Percentiles rank a stretch among this genome's conserved stretches.
Evolutionary conservation across 2,797 vertebrate species (phyloP).

Genomic region (Liasis olivaceus): DNA sequence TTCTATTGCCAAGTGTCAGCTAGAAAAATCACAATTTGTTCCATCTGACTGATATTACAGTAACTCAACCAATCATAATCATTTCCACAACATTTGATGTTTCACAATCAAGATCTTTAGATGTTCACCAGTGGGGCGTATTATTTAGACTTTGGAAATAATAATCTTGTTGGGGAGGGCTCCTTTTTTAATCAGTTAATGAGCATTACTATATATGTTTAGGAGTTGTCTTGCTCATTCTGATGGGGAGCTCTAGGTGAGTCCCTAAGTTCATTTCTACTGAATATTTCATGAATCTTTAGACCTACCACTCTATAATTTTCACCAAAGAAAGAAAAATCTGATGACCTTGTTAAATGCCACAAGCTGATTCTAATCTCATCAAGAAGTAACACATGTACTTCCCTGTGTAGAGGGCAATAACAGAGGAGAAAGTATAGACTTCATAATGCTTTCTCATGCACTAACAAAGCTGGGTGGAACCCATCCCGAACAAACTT

Average conservation of each 20-base stretch:
- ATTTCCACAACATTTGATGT: background rate
- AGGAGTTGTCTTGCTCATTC: background rate
- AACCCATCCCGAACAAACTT: constrained; percentile 41
- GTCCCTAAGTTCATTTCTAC: background rate
- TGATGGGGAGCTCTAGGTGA: background rate
- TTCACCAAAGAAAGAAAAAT: constrained; percentile 10
- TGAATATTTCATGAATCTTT: background rate
- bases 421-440: background rate
- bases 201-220: background rate
- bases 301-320: background rate
- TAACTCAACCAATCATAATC: background rate
- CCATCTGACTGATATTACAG: background rate
- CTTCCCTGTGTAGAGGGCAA: constrained; percentile 25
- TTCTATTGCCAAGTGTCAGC: background rate
- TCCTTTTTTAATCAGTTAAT: background rate
- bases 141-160: background rate
- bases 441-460: constrained; percentile 23
- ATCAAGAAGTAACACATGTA: background rate
- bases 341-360: constrained; percentile 8
- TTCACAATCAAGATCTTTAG: background rate
- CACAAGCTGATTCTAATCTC: background rate
- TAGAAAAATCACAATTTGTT: background rate
- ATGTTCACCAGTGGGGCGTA: background rate
- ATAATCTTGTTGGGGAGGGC: background rate
- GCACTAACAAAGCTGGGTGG: background rate